phyloP scores from a whole-genome alignment of 2,113 vertebrate genomes.

The Gobio gobio region DNA sequence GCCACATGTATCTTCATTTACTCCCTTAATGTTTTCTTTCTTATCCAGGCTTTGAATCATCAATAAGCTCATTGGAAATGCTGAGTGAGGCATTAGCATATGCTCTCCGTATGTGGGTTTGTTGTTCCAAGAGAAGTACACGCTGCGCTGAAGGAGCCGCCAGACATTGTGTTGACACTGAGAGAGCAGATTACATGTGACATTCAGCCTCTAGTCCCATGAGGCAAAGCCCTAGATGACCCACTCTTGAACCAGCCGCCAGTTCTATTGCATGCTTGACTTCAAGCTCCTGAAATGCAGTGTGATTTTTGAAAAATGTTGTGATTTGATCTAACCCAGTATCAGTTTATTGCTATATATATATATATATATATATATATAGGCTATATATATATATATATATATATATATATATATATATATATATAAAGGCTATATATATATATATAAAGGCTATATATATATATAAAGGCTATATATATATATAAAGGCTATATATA shows the following conservation, averaged over 20 bases:
- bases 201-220: slow-evolving; percentile 33
- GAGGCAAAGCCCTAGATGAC: slow-evolving; percentile 31
- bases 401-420: too few species aligned
- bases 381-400: too few species aligned
- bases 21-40: background rate
- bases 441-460: too few species aligned
- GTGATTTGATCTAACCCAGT: background rate
- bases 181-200: slow-evolving; percentile 39
- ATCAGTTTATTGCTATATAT: background rate
- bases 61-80: slow-evolving; percentile 2
- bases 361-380: too few species aligned
- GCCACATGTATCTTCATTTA: background rate
- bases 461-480: too few species aligned
- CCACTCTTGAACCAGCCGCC: slow-evolving; percentile 22
- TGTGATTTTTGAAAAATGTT: background rate
- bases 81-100: slow-evolving; percentile 32
- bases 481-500: too few species aligned
- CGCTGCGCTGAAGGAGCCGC: slow-evolving; percentile 21
- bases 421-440: too few species aligned
- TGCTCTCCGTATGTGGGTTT: slow-evolving; percentile 32
- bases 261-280: background rate
- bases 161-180: slow-evolving; percentile 40
- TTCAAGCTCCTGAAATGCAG: background rate
- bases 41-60: slow-evolving; percentile 10
- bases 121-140: slow-evolving; percentile 30